phyloP scores from a whole-genome alignment of 2,888 invertebrate species.

The Mimumesa dahlbomi region DNA sequence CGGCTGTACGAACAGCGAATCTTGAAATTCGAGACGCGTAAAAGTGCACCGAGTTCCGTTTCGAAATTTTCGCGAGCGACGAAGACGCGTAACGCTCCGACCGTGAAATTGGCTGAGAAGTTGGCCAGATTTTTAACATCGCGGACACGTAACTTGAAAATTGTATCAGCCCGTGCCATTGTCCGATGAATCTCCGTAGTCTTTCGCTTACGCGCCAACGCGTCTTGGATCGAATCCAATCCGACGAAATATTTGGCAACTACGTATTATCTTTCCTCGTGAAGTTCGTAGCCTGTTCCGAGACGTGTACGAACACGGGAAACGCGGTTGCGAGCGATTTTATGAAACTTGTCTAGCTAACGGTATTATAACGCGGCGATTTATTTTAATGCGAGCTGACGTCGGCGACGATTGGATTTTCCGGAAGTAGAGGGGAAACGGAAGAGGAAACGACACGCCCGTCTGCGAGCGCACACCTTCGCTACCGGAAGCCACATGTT shows the following conservation, averaged over 20 bases:
- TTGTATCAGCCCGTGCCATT: neutral
- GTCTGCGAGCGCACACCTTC: conserved; percentile 36
- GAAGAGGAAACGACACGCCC: conserved; percentile 74
- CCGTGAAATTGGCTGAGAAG: no score
- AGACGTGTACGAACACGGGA: no score
- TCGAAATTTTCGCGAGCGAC: neutral
- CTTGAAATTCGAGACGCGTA: neutral
- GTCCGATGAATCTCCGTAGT: conserved; percentile 14
- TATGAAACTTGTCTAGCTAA: no score
- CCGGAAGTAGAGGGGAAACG: conserved; percentile 73
- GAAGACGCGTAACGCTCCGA: no score
- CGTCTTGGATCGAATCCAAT: conserved; percentile 43
- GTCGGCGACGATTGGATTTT: conserved; percentile 43
- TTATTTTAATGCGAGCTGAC: neutral
- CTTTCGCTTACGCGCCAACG: conserved; percentile 10
- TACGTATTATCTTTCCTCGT: conserved; percentile 5
- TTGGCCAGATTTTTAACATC: no score
- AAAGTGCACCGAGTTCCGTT: neutral
- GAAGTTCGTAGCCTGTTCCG: no score
- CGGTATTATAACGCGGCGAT: neutral
- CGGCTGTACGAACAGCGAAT: no score
- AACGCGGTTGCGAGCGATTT: neutral
- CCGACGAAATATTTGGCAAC: conserved; percentile 36
- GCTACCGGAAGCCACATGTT: conserved; percentile 40
- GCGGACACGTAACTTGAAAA: no score